These are phyloP conservation scores for Oryzias dopingdopingensis DNA, from an alignment of 2,797 vertebrate genomes.

Conservation along the genomic window DNA sequence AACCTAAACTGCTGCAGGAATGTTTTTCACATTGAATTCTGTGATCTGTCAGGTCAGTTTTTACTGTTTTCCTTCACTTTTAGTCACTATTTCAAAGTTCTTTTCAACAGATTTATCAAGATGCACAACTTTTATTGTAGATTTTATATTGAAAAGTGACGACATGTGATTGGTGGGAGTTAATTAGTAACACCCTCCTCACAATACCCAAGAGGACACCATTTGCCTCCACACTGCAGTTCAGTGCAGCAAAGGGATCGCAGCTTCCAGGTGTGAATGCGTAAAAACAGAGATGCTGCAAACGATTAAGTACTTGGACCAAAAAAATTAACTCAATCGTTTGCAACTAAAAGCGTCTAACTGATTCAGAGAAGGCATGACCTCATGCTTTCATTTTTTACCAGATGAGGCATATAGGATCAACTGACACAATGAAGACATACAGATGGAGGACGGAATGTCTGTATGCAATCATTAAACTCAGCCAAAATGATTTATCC, in stretches of 20 bases:
- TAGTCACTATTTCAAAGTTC: constrained; percentile 7
- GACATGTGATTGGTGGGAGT: constrained; percentile 41
- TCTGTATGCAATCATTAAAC: constrained; percentile 37
- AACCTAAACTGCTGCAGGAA: constrained; percentile 41
- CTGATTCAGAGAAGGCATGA: constrained; percentile 44
- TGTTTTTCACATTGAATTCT: background rate
- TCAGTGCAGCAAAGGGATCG: constrained; percentile 20
- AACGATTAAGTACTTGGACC: background rate
- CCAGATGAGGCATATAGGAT: constrained; percentile 40
- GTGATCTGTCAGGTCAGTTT: too few species aligned
- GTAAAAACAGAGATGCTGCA: constrained; percentile 6
- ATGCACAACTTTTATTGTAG: constrained; percentile 10
- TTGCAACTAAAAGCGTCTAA: constrained; percentile 43
- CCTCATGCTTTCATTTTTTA: constrained; percentile 41
- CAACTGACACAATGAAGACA: constrained; percentile 33
- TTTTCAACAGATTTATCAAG: constrained; percentile 13
- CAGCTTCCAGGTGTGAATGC: constrained; percentile 46
- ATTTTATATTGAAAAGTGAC: constrained; percentile 34
- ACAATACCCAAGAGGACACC: constrained; percentile 23
- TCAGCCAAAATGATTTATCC: constrained; percentile 14
- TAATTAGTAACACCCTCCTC: constrained; percentile 37
- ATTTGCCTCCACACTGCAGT: constrained; percentile 22
- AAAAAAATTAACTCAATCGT: constrained; percentile 19
- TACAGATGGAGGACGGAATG: constrained; percentile 21
- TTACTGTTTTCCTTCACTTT: constrained; percentile 55